Evolutionary conservation across 2,888 invertebrate genomes (phyloP).

Genomic region (Lasioglossum calceatum): DNA sequence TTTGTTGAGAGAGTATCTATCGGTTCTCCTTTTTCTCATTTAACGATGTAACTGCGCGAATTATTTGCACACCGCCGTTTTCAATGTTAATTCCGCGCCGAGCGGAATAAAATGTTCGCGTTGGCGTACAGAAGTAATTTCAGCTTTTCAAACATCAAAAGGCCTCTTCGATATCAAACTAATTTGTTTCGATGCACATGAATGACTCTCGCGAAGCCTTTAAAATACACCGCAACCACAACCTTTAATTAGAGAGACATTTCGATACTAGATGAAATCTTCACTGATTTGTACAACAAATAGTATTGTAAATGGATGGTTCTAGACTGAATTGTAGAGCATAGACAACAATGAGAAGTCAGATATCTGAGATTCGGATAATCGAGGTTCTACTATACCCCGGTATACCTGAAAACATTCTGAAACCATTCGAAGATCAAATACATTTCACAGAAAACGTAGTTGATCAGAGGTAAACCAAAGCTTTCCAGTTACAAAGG

Average conservation of each 20-base stretch:
- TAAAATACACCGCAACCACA: background rate
- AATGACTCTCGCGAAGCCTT: background rate
- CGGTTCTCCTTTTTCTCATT: background rate
- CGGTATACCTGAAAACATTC: background rate
- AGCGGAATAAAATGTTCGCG: background rate
- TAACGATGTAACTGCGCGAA: background rate
- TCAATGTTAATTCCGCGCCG: background rate
- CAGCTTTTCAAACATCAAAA: background rate
- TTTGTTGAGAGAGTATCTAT: background rate
- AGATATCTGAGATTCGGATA: background rate
- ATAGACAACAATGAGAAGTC: background rate
- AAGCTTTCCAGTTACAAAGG: slow-evolving; percentile 1
- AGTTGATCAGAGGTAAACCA: background rate
- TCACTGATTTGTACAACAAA: background rate
- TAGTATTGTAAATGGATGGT: background rate
- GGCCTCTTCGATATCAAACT: background rate
- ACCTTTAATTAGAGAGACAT: background rate
- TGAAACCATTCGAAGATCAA: background rate
- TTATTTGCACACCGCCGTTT: background rate
- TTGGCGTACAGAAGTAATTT: background rate
- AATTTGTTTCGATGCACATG: background rate
- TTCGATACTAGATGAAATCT: background rate
- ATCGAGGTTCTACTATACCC: background rate
- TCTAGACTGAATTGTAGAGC: background rate
- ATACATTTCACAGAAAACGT: background rate